Percentiles rank a stretch among this genome's conserved stretches.
Evolutionary conservation across 37 sponge, comb jelly and placozoan genomes (phyloP).

Genomic region (Corticium candelabrum): DNA sequence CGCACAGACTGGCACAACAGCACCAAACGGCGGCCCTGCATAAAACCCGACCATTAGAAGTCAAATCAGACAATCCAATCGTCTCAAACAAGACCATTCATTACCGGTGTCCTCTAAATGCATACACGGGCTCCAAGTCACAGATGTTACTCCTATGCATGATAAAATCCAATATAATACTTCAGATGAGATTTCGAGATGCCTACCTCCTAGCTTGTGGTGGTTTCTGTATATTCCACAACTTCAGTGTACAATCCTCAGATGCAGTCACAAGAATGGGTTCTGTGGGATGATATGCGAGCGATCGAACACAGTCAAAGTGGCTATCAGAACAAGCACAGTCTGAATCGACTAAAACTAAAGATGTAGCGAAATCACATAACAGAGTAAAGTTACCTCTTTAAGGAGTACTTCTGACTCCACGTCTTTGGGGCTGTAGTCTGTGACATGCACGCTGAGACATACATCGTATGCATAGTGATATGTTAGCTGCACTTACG

Average conservation of each 20-base stretch:
- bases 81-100: too few species aligned
- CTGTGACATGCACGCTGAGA: too few species aligned
- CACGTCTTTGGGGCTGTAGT: slow-evolving; percentile 43
- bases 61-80: too few species aligned
- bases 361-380: not conserved
- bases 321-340: slow-evolving; percentile 54
- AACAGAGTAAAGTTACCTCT: slow-evolving; percentile 36
- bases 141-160: slow-evolving; percentile 14
- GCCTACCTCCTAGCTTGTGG: slow-evolving; percentile 20
- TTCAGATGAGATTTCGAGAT: too few species aligned
- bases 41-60: too few species aligned
- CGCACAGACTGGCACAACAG: not conserved
- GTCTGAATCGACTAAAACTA: not conserved
- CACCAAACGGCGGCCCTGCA: not conserved
- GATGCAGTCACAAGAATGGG: slow-evolving; percentile 37
- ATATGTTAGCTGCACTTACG: too few species aligned
- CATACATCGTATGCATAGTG: too few species aligned
- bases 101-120: slow-evolving; percentile 75
- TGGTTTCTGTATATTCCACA: slow-evolving; percentile 76
- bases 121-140: slow-evolving; percentile 85
- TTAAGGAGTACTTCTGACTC: slow-evolving; percentile 61
- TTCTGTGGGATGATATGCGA: slow-evolving; percentile 76
- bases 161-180: not conserved
- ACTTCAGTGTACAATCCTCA: slow-evolving; percentile 37
- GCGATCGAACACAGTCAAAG: slow-evolving; percentile 73